Evolutionary conservation across 2,113 vertebrate species (phyloP).

Genomic region (Eira barbara): DNA sequence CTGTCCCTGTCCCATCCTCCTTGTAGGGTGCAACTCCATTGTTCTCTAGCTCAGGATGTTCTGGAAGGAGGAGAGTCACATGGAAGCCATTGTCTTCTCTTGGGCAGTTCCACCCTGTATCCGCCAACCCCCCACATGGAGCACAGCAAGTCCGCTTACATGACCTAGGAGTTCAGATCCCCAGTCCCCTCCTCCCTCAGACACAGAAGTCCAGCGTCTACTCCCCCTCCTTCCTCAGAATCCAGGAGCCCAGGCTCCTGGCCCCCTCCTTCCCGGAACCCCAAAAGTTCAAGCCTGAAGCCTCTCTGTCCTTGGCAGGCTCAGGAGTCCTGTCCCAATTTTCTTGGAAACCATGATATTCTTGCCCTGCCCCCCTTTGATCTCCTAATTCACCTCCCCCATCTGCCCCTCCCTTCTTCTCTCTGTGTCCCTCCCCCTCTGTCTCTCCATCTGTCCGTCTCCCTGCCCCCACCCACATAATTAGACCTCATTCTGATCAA

Average conservation of each 20-base stretch:
- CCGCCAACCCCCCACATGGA: neutral
- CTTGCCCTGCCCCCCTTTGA: neutral
- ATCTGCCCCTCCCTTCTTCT: neutral
- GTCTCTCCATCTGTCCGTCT: neutral
- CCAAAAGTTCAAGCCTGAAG: neutral
- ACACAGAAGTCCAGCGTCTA: neutral
- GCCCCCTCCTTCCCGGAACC: neutral
- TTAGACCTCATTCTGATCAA: neutral
- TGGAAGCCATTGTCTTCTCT: neutral
- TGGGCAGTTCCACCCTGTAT: neutral
- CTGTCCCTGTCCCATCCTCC: neutral
- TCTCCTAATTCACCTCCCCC: neutral
- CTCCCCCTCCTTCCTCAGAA: neutral
- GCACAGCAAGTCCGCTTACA: neutral
- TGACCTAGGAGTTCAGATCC: neutral
- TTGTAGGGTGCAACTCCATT: neutral
- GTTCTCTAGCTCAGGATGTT: neutral
- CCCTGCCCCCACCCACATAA: neutral
- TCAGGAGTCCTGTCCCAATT: neutral
- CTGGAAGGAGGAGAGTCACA: neutral
- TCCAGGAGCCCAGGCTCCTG: neutral
- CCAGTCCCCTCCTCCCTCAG: neutral
- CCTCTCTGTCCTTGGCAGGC: neutral
- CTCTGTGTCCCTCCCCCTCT: neutral
- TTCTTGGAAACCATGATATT: neutral